Evolutionary conservation across 2,113 vertebrate genomes (phyloP).

Genomic region (Clupea harengus): DNA sequence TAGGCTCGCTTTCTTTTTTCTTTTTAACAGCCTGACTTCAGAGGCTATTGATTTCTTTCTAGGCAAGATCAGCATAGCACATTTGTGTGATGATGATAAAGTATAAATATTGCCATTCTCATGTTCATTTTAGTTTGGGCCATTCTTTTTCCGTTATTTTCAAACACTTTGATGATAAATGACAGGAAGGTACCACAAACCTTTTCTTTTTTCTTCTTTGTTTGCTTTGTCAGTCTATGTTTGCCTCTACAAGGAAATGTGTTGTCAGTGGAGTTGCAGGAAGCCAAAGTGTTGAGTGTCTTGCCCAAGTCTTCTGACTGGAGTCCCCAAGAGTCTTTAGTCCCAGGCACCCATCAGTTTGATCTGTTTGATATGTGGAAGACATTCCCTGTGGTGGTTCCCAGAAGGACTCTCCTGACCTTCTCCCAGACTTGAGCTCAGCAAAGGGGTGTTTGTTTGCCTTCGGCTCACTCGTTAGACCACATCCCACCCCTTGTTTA

Average conservation of each 20-base stretch:
- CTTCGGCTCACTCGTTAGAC: constrained; percentile 47
- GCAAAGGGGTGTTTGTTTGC: constrained; percentile 39
- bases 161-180: not conserved
- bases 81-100: not conserved
- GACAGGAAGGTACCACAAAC: not conserved
- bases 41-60: not conserved
- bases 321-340: not conserved
- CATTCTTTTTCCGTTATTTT: not conserved
- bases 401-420: constrained; percentile 30
- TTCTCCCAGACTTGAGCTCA: not conserved
- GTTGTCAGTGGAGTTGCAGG: not conserved
- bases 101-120: not conserved
- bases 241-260: not conserved
- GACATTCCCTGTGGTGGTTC: not conserved
- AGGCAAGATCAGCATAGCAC: not conserved
- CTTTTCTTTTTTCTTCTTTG: not conserved
- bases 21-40: not conserved
- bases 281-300: not conserved
- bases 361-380: not conserved
- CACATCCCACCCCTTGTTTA: constrained; percentile 38
- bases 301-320: not conserved
- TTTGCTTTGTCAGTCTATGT: not conserved
- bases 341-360: not conserved
- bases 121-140: not conserved
- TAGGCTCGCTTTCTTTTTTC: not conserved